These are phyloP conservation scores for Hippoglossus hippoglossus DNA, from an alignment of 2,797 vertebrate species.

Conservation along the genomic window DNA sequence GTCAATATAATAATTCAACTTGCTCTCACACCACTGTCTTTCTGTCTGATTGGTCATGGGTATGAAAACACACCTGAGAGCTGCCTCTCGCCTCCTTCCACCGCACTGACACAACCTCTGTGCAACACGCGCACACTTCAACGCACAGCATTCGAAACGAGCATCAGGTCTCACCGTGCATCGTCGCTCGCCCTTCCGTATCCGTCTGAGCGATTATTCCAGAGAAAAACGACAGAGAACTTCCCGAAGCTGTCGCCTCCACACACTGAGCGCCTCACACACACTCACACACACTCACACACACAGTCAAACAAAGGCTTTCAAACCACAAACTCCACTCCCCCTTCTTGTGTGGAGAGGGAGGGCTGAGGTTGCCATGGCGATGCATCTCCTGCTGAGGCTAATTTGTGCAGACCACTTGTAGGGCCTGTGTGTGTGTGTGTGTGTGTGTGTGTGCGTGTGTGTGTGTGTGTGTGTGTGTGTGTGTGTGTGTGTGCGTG, in stretches of 20 bases:
- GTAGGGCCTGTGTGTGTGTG: constrained; percentile 55
- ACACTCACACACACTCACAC: constrained; percentile 13
- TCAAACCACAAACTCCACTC: constrained; percentile 72
- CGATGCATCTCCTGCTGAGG: constrained; percentile 82
- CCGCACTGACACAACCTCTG: too few relatives aligned
- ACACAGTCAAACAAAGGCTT: constrained; percentile 79
- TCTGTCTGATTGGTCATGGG: too few relatives aligned
- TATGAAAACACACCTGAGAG: too few relatives aligned
- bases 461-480: constrained; percentile 22
- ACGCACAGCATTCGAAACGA: background rate
- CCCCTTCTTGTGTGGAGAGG: constrained; percentile 70
- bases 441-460: constrained; percentile 24
- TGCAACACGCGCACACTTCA: background rate
- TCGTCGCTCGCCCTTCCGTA: constrained; percentile 2
- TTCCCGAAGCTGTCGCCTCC: constrained; percentile 27
- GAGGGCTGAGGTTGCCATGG: constrained; percentile 80
- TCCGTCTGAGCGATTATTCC: too few relatives aligned
- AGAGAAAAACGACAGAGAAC: constrained; percentile 34
- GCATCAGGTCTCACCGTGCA: constrained; percentile 66
- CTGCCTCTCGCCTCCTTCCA: too few relatives aligned
- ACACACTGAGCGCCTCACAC: constrained; percentile 21
- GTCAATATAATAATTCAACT: too few relatives aligned
- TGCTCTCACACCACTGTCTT: too few relatives aligned
- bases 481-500: constrained; percentile 21
- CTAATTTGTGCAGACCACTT: constrained; percentile 84